Conservation (phyloP, 2,797 vertebrate species). For the Rhinogobio ventralis region DNA sequence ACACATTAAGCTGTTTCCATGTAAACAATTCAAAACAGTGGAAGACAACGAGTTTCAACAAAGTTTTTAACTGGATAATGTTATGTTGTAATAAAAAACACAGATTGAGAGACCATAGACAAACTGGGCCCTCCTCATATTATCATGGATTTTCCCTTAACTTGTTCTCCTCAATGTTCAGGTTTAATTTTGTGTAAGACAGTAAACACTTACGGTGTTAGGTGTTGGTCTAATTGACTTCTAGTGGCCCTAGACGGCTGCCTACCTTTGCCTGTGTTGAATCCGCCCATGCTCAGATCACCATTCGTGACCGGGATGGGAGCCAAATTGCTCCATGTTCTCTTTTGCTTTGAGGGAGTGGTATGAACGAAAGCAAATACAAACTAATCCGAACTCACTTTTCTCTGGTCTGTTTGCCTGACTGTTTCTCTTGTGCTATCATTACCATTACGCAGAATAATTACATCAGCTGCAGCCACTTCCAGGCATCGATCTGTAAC, state of each 20-base stretch:
- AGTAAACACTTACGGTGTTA: neutral
- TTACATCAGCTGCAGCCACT: constrained; percentile 58
- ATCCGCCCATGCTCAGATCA: constrained; percentile 28
- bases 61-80: neutral
- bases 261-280: constrained; percentile 1
- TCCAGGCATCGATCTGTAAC: constrained; percentile 63
- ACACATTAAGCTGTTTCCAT: constrained; percentile 46
- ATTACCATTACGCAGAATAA: constrained; percentile 56
- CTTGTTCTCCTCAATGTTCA: neutral
- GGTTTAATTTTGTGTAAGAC: neutral
- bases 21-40: constrained; percentile 45
- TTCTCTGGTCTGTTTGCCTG: constrained; percentile 19
- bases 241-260: neutral
- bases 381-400: constrained; percentile 38
- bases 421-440: constrained; percentile 33
- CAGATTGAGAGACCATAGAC: neutral
- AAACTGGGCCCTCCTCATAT: neutral
- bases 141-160: neutral
- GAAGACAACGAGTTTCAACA: neutral
- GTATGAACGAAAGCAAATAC: constrained; percentile 58
- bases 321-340: constrained; percentile 44
- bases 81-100: constrained; percentile 7
- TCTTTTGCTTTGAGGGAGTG: constrained; percentile 62
- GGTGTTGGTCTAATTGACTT: constrained; percentile 9
- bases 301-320: constrained; percentile 25